Base-by-base conservation (phyloP, 2,797 vertebrate genomes). In the Lophotriccus pileatus region DNA sequence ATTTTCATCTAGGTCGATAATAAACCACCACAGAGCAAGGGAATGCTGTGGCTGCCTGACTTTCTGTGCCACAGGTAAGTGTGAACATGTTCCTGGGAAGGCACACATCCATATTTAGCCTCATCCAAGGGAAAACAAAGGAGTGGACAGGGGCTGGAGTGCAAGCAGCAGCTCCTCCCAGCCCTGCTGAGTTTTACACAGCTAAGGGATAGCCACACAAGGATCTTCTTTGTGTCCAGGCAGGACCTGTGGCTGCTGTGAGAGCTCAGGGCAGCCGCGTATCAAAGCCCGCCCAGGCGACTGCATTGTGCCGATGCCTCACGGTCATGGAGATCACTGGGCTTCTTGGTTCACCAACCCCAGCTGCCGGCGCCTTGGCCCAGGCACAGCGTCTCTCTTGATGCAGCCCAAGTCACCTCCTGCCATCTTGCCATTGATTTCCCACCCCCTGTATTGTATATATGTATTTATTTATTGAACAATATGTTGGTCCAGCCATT, bases 301-400 rank as follows among this genome's bases (percentile, higher is more conserved):
- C 66, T 47, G 60, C 87, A 79, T 93, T 97, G 93, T 96, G 78
- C 88, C 32, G 58, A 10, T 70, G 55, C 3, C 80, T 84, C 66
- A 7, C 14, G 50, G 87, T 89, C 89, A 53, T 46, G 80, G 83
- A n/a, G 85, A 92, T 96, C 96, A 84, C 84, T 28, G 84, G 84
- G 24, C 90, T 96, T 91, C 92, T 89, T 96, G 96, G 69, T 96
- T 97, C 89, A 96, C 72, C 93, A 95, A 49, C 90, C 87, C 96
- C 95, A 97, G 97, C 97, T 97, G 94, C 94, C 66, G 12, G 11
- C 7, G 24, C 49, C 6, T 17, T 36, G 44, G 46, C 18, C 37
- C 69, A 10, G 15, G 52, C 69, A 28, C 60, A 19, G 2, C 52
- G 3, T 81, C 76, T 12, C 87, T 92, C 90, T 84, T 73, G 74